A percentile compares a stretch with the other conserved stretches of the same genome.
phyloP scores from a whole-genome alignment of 2,888 invertebrate species.

The Altica lythri region DNA sequence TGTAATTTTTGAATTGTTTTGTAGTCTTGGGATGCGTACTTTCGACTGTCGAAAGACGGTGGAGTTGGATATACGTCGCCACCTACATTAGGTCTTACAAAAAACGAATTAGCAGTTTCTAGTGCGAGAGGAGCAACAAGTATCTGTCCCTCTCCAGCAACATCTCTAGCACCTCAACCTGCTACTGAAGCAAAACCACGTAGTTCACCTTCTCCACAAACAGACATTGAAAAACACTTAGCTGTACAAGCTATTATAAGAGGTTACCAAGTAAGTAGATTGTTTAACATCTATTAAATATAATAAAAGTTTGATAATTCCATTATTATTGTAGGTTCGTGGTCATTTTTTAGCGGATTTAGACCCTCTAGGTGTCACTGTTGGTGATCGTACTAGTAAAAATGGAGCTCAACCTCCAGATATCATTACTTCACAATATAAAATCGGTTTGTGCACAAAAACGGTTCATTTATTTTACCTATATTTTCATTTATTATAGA shows the following conservation, averaged over 20 bases:
- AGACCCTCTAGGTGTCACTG: constrained; percentile 88
- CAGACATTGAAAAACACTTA: constrained; percentile 94
- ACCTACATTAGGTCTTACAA: constrained; percentile 64
- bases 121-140: not conserved
- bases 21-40: constrained; percentile 88
- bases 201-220: constrained; percentile 67
- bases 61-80: constrained; percentile 78
- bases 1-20: not conserved
- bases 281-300: not conserved
- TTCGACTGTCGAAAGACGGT: constrained; percentile 83
- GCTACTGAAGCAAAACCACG: constrained; percentile 44
- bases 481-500: not conserved
- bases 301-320: not conserved
- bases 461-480: constrained; percentile 5
- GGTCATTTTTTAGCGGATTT: constrained; percentile 90
- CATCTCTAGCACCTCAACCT: not conserved
- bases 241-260: constrained; percentile 97
- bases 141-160: not conserved
- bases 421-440: constrained; percentile 39
- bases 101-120: not conserved
- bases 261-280: constrained; percentile 88
- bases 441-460: constrained; percentile 48
- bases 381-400: constrained; percentile 43
- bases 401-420: constrained; percentile 45
- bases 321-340: constrained; percentile 67